Conservation (phyloP, 2,797 vertebrate genomes). For the Nyctibius grandis region DNA sequence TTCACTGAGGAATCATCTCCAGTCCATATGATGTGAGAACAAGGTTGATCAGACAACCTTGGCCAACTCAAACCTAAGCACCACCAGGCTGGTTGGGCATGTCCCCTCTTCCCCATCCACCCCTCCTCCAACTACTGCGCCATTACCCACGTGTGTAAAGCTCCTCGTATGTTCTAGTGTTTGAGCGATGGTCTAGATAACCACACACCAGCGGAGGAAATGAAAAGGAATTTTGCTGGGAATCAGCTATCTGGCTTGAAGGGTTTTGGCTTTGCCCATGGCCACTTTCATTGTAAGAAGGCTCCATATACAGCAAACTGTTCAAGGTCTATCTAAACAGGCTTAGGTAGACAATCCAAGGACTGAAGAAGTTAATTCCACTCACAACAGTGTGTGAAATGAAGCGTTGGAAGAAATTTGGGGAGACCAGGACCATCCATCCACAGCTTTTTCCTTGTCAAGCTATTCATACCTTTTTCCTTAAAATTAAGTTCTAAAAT, state of each 20-base stretch:
- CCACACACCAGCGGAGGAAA: neutral
- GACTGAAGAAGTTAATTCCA: neutral
- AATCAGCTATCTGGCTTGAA: rapidly evolving
- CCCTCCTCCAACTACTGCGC: no score
- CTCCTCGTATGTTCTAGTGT: rapidly evolving
- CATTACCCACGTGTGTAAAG: rapidly evolving
- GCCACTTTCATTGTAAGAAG: neutral
- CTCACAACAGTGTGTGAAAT: neutral
- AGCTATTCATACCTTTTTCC: neutral
- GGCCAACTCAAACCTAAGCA: rapidly evolving
- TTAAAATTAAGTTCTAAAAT: neutral
- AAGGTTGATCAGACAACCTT: neutral
- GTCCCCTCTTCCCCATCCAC: neutral
- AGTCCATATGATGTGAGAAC: rapidly evolving
- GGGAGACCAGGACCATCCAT: neutral
- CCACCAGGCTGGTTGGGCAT: neutral
- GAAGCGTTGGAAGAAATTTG: neutral
- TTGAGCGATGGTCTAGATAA: neutral
- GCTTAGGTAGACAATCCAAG: neutral
- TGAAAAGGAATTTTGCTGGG: neutral
- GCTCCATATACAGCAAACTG: neutral
- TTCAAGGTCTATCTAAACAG: neutral
- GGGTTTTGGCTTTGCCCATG: neutral
- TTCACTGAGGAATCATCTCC: neutral
- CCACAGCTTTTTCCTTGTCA: no score